Base-by-base conservation (phyloP, 1,140 invertebrate species). In the Ericerus pela region DNA sequence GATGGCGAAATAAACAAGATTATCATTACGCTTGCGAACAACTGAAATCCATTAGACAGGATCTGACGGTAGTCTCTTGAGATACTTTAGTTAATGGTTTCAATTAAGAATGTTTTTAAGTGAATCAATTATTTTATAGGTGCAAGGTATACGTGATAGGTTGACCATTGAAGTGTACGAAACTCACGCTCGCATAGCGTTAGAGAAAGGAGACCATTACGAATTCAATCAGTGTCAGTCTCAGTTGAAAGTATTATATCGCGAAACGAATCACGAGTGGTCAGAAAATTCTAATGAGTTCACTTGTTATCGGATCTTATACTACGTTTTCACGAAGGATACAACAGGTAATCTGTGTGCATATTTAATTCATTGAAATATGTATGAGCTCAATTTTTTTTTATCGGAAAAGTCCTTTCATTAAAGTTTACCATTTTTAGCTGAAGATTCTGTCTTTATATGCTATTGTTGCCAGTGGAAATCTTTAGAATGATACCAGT, bases 171-270 rank as follows among this genome's bases (percentile, higher is more conserved):
- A 88, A 65, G 96, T 98, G 11, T 99, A 99, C 73, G 95, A 99
- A 76, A 96, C 91, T 1, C 95, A 99, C 76, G 95, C 92, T 10
- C 75, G 92, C 55, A 92, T 98, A 66, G 94, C 94, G 53, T 75
- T 98, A 67, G 94, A 98, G 69, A 95, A 92, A 71, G 88, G 89
- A 38, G 95, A 99, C 68, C 91, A 96, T 69, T 92, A 95, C 69
- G 95, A 98, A 69, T 98, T 97, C 67, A 98, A 98, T 75, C 95
- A 98, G 68, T 98, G 95, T 70, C 95, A 98, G 73, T 95, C 92
- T 33, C 95, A 98, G 72, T 72, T 99, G 26, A 88, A 89, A 75
- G 85, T 90, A 75, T 74, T 99, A 10, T 97, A 95, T 69, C 68
- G 76, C 56, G 84, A 88, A 65, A 68, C 83, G 26, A 74, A 78